Conservation (phyloP, 2,113 vertebrate genomes). For the Syngnathus floridae region DNA sequence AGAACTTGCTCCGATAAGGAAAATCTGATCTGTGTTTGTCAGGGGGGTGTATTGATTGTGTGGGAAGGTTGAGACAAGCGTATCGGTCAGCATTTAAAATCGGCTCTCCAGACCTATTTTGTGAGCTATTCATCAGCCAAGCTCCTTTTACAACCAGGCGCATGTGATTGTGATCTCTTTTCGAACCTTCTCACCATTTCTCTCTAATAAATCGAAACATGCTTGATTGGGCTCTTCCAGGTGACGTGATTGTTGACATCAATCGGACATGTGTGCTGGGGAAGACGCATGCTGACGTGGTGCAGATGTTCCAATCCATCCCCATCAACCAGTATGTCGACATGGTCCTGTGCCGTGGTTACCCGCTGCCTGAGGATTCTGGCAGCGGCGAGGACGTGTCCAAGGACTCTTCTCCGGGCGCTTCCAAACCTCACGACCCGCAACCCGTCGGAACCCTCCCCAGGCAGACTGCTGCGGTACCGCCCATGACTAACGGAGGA, state of each 20-base stretch:
- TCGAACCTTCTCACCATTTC: background rate
- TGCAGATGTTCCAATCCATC: slow-evolving; percentile 96
- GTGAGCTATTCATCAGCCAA: slow-evolving; percentile 14
- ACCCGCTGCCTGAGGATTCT: slow-evolving; percentile 87
- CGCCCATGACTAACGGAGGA: slow-evolving; percentile 72
- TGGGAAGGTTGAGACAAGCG: slow-evolving; percentile 33
- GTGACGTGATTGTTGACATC: slow-evolving; percentile 95
- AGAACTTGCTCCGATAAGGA: slow-evolving; percentile 13
- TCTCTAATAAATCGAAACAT: background rate
- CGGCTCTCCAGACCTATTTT: slow-evolving; percentile 10
- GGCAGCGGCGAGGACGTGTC: slow-evolving; percentile 71
- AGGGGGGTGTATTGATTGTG: slow-evolving; percentile 41
- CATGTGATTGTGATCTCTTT: slow-evolving; percentile 6
- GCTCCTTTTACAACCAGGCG: background rate
- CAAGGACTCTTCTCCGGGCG: slow-evolving; percentile 54
- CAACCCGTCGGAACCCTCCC: slow-evolving; percentile 70
- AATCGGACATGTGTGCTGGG: slow-evolving; percentile 89
- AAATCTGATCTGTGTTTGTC: slow-evolving; percentile 30
- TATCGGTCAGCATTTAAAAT: slow-evolving; percentile 44
- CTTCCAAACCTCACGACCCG: slow-evolving; percentile 71
- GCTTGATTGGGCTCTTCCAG: slow-evolving; percentile 52
- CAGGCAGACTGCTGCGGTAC: slow-evolving; percentile 53
- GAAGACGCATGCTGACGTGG: slow-evolving; percentile 95
- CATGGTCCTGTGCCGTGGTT: slow-evolving; percentile 93
- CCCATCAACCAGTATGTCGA: slow-evolving; percentile 90